These are phyloP conservation scores for Cepaea hortensis DNA, from an alignment of 2,888 invertebrate genomes.

Conservation along the genomic window DNA sequence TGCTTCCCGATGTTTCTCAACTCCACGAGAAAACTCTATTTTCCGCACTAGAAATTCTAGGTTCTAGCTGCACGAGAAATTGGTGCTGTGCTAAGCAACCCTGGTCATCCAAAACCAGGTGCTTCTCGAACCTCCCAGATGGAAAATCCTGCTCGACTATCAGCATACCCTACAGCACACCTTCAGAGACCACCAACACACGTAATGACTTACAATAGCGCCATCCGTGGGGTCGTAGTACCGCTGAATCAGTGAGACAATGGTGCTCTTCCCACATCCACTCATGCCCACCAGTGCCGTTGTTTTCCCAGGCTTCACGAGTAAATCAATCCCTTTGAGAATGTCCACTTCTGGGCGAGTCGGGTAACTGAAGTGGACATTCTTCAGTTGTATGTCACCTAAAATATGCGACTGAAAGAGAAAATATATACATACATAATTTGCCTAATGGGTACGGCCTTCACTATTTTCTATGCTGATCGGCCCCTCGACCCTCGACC, in stretches of 20 bases:
- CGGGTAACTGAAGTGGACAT: conserved; percentile 75
- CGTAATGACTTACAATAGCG: conserved; percentile 56
- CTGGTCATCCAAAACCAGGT: no score
- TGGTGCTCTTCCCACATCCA: conserved; percentile 89
- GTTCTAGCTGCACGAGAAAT: no score
- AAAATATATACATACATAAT: not conserved
- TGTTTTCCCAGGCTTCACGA: conserved; percentile 69
- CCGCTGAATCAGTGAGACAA: conserved; percentile 86
- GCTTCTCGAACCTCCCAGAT: no score
- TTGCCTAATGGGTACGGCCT: no score
- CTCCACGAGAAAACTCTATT: no score
- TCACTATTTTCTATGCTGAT: no score
- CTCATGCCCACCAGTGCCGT: conserved; percentile 76
- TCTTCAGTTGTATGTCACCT: conserved; percentile 73
- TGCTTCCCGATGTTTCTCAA: no score
- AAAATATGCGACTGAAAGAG: not conserved
- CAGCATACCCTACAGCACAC: not conserved
- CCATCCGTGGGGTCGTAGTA: conserved; percentile 84
- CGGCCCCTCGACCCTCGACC: no score
- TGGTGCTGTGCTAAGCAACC: no score
- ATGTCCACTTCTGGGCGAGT: conserved; percentile 73
- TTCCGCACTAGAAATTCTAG: no score
- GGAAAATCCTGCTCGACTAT: no score
- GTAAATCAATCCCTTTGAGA: conserved; percentile 71
- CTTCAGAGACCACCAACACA: no score